Evolutionary conservation across 1,140 invertebrate genomes (phyloP).

Genomic region (Panagrolaimus sp.): DNA sequence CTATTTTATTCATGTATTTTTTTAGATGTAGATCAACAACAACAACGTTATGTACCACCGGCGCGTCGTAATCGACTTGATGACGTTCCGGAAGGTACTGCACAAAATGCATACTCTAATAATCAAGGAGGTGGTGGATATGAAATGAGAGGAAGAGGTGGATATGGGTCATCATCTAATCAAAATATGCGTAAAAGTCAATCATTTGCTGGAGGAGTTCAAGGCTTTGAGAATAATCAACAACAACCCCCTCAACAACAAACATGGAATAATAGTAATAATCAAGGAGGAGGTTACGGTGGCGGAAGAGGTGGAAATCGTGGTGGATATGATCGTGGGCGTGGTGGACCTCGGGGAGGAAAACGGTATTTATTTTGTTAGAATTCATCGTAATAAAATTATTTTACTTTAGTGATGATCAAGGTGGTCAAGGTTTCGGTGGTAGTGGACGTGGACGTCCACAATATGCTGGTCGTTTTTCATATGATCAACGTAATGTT

Average conservation of each 20-base stretch:
- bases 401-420: not conserved
- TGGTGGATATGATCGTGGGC: slow-evolving; percentile 22
- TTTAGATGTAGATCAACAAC: slow-evolving; percentile 17
- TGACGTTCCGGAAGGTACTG: slow-evolving; percentile 26
- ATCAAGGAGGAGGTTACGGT: not conserved
- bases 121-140: not conserved
- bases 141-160: slow-evolving; percentile 23
- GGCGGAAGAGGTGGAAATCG: not conserved
- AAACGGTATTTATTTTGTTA: not conserved
- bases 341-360: slow-evolving; percentile 14
- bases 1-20: not conserved
- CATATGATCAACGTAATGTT: slow-evolving; percentile 43
- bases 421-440: not conserved
- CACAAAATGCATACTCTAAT: slow-evolving; percentile 11
- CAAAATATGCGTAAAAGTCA: slow-evolving; percentile 37
- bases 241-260: slow-evolving; percentile 18
- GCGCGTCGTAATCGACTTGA: slow-evolving; percentile 31
- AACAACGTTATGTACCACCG: slow-evolving; percentile 43
- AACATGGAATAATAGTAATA: not conserved
- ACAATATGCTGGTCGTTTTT: slow-evolving; percentile 42
- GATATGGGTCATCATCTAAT: slow-evolving; percentile 16
- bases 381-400: not conserved
- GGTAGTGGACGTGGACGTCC: slow-evolving; percentile 32
- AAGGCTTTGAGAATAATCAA: slow-evolving; percentile 24
- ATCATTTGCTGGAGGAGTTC: slow-evolving; percentile 41